Conservation (phyloP, 2,113 vertebrate genomes). For the Cynocephalus volans region DNA sequence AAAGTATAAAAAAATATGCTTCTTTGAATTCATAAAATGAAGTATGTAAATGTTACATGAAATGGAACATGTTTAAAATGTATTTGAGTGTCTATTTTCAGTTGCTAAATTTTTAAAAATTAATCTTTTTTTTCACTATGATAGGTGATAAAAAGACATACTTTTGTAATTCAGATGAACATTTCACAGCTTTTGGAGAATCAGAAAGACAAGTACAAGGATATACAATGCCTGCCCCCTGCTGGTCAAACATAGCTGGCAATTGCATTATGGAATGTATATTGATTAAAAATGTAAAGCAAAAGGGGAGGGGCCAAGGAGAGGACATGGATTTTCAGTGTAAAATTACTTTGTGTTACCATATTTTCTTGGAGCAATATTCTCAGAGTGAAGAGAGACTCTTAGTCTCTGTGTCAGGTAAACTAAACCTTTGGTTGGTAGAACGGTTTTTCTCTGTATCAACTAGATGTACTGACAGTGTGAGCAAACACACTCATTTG, state of each 20-base stretch:
- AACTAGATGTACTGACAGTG: not conserved
- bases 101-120: conserved; percentile 22
- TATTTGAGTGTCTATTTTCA: conserved; percentile 22
- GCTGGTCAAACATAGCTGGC: conserved; percentile 10
- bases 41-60: conserved; percentile 28
- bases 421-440: conserved; percentile 33
- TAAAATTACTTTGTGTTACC: conserved; percentile 13
- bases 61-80: conserved; percentile 18
- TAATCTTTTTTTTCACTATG: not conserved
- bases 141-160: conserved; percentile 1
- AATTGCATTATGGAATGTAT: not conserved
- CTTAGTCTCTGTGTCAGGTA: not conserved
- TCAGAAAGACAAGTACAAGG: conserved; percentile 3
- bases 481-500: not conserved
- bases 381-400: not conserved
- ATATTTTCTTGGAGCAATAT: not conserved
- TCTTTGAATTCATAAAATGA: conserved; percentile 1
- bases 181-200: conserved; percentile 37
- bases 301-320: not conserved
- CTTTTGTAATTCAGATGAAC: conserved; percentile 31
- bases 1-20: conserved; percentile 30
- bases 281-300: not conserved
- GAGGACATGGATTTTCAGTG: not conserved
- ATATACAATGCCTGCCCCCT: not conserved
- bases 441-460: not conserved